Evolutionary conservation across 2,888 invertebrate species (phyloP), one percentile per base, ranked within the genome.

Genomic region (Lasioglossum calceatum): DNA sequence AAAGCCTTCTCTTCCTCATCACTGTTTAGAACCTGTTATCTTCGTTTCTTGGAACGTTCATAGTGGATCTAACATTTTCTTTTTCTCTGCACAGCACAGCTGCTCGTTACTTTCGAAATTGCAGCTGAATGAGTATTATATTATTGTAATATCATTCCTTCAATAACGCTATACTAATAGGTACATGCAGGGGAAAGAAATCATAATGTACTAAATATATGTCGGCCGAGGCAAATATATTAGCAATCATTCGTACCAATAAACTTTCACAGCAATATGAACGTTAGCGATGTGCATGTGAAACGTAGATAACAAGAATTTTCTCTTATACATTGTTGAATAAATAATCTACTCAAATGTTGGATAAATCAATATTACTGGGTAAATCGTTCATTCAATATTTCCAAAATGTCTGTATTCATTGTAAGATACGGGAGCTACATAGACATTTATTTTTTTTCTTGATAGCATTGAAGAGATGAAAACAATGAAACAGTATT

Each of bases 191-290:
- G 23, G n/a, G 54, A 79, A 84, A 76, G 84, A 79, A 79, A 85
- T 84, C 72, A 47, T 79, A 77, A 85, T 84, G 84, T 64, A 32
- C 72, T 67, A 85, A 85, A 84, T 75, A 85, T 79, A 74, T 83
- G 78, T 76, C 79, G 84, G 72, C 36, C 61, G 71, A 32, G 14
- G 76, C 19, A 39, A 72, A 71, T 79, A 79, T 85, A 85, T 73
- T 76, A 61, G 44, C 79, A 75, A 79, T 84, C 79, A n/a, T 50
- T 47, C 16, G 42, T 3, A 23, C 36, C 50, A 44, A 54, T 76
- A 76, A 76, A 77, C 84, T 85, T 85, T 84, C 85, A 84, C 79
- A 39, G 44, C 44, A 76, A 71, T 50, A 54, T 27, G 14, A 44
- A 4, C 32, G 58, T 50, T n/a, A 67, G 32, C 72, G 72, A 44